phyloP scores from a whole-genome alignment of 2,113 vertebrate species.

The Callocephalon fimbriatum region DNA sequence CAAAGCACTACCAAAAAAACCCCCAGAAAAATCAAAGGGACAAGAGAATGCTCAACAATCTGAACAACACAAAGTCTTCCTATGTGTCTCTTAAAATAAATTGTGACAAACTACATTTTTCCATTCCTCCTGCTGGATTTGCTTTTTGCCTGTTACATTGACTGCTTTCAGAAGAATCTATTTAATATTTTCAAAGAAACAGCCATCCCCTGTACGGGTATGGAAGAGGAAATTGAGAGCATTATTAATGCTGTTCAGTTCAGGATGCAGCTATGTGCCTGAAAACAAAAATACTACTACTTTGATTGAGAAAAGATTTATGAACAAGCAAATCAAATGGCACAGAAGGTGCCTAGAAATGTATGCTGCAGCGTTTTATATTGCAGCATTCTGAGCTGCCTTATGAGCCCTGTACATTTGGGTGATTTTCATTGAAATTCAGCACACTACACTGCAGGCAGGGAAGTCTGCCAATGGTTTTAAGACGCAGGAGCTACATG shows the following conservation, averaged over 20 bases:
- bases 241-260: background rate
- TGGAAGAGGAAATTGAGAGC: background rate
- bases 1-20: background rate
- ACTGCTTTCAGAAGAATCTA: background rate
- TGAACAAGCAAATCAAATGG: conserved; percentile 21
- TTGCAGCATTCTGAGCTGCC: conserved; percentile 17
- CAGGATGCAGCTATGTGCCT: background rate
- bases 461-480: conserved; percentile 61
- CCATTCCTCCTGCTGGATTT: background rate
- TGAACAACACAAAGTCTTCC: background rate
- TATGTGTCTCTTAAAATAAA: background rate
- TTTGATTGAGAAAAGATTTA: conserved; percentile 23
- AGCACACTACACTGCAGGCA: background rate
- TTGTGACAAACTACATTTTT: background rate
- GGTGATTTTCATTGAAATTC: conserved; percentile 64
- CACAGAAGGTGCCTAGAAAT: background rate
- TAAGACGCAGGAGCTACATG: conserved; percentile 60
- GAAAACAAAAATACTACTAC: background rate
- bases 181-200: background rate
- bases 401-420: conserved; percentile 32
- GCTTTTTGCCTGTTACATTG: background rate
- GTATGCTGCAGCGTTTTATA: background rate
- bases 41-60: background rate
- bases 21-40: background rate
- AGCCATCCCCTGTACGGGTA: background rate